Percentiles rank a stretch among this genome's conserved stretches.
phyloP scores from a whole-genome alignment of 2,113 vertebrate genomes.

The Oreochromis aureus region DNA sequence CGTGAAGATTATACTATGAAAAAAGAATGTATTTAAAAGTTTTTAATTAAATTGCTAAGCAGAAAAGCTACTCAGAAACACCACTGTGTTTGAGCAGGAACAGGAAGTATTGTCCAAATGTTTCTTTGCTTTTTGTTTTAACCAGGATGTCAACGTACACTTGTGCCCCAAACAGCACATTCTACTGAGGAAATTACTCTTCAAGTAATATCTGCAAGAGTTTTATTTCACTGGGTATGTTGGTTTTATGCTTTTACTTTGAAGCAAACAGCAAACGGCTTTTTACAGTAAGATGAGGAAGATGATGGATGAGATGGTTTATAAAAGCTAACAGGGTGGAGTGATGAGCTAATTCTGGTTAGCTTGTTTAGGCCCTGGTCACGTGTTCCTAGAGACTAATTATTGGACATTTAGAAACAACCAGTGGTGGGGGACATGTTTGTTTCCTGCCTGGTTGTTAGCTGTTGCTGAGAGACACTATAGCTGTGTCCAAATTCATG shows the following conservation, averaged over 20 bases:
- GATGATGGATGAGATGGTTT: neutral
- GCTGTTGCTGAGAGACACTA: neutral
- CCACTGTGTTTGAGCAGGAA: too few relatives aligned
- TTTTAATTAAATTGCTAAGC: too few relatives aligned
- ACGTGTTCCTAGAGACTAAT: neutral
- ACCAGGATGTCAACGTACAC: neutral
- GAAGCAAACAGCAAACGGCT: neutral
- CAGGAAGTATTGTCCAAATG: neutral
- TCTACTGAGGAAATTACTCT: neutral
- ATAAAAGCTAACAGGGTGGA: neutral
- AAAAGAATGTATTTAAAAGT: too few relatives aligned
- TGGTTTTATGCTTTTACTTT: neutral
- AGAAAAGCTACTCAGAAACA: too few relatives aligned
- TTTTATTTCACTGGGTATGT: neutral
- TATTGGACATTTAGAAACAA: neutral
- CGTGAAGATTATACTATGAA: too few relatives aligned
- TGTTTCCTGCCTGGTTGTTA: neutral
- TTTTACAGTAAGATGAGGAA: neutral
- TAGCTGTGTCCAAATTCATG: too few relatives aligned
- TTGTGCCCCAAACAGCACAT: neutral
- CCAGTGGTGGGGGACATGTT: neutral
- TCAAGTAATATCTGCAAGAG: neutral
- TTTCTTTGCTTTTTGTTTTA: neutral
- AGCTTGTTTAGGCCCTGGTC: neutral
- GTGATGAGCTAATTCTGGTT: neutral